Evolutionary conservation across 2,113 vertebrate genomes (phyloP).

Genomic region (Ginglymostoma cirratum): DNA sequence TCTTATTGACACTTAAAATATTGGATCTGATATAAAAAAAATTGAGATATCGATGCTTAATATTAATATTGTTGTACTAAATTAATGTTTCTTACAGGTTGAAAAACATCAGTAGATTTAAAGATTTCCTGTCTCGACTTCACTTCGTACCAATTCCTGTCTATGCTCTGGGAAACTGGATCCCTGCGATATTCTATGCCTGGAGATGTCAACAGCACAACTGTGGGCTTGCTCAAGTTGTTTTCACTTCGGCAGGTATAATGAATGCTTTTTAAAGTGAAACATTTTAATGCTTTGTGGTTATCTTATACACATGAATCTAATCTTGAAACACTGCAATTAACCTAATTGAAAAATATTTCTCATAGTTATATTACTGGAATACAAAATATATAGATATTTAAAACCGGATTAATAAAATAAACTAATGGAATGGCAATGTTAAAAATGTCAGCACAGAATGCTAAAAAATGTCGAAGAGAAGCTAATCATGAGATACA

Average conservation of each 20-base stretch:
- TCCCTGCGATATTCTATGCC: conserved; percentile 57
- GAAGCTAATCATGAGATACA: not conserved
- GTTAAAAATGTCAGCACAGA: not conserved
- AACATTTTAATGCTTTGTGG: not conserved
- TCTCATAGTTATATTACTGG: not conserved
- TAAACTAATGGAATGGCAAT: not conserved
- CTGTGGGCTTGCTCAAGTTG: conserved; percentile 55
- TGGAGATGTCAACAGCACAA: conserved; percentile 55
- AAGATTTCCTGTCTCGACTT: conserved; percentile 58
- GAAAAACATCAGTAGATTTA: conserved; percentile 42
- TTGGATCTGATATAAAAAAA: not conserved
- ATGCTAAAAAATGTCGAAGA: not conserved
- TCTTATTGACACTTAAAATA: not conserved
- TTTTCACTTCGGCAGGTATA: conserved; percentile 58
- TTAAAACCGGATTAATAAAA: not conserved
- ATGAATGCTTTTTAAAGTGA: not conserved
- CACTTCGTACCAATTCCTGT: conserved; percentile 61
- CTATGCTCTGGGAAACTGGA: conserved; percentile 63
- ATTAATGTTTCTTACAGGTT: not conserved
- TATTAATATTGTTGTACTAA: not conserved
- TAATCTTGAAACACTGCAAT: too few relatives aligned
- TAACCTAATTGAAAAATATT: not conserved
- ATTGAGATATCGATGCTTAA: not conserved
- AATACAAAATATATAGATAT: not conserved
- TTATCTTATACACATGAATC: not conserved